Base-by-base conservation (phyloP, 2,797 vertebrate genomes). In the Typhlichthys eigenmanni region DNA sequence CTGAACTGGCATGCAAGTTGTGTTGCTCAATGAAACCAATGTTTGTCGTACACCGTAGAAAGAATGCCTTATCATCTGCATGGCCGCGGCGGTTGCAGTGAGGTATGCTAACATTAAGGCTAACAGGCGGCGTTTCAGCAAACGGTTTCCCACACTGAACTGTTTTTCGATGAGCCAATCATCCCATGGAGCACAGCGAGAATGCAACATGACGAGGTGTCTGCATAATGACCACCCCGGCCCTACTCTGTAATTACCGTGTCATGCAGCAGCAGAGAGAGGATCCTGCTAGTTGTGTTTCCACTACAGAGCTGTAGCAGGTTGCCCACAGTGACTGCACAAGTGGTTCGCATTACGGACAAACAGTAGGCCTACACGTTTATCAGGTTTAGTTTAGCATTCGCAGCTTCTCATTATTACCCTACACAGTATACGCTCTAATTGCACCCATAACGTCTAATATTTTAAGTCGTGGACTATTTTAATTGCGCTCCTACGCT, bases 221-320 rank as follows among this genome's bases (percentile, higher is more conserved):
- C 66, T 32, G 60, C 61, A 49, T 72, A 60, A 72, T 72, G 58
- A 63, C 51, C 24, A 59, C 49, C 56, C 67, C 43, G 57, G 5
- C 2, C 70, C 24, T 60, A 60, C 54, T 62, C 62, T 76, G 50
- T 69, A 72, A 72, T 72, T 62, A 72, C 50, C 58, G 46, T 71
- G 47, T 19, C 55, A 57, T 52, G 66, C 49, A 65, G n/a, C 62
- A 71, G 38, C 55, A 62, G 38, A 64, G 38, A 13, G 52, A 11
- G 53, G 13, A 61, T 68, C 66, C 54, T 67, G 19, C 2, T 64
- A 56, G 24, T 66, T 46, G 38, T 53, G 32, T 48, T 71, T 53
- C 14, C 57, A 32, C 51, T 58, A 48, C 16, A 60, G 14, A 17
- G 32, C 55, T 59, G 10, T 48, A 61, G 29, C 2, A 51, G 55